Conservation (phyloP, 2,113 vertebrate species). For the Arenaria interpres region DNA sequence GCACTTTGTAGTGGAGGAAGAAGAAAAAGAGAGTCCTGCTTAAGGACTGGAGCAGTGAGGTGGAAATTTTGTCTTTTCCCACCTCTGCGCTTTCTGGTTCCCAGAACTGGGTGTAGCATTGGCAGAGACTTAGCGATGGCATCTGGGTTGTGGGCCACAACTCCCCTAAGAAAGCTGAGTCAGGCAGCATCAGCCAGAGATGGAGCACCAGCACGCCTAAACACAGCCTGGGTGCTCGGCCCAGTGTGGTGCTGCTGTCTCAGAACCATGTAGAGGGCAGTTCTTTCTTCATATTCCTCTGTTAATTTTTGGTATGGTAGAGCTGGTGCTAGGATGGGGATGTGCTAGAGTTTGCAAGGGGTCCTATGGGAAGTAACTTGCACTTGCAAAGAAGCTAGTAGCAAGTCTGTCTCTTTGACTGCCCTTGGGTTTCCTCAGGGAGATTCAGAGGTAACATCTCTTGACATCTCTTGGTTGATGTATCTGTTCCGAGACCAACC, state of each 20-base stretch:
- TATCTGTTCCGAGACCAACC: background rate
- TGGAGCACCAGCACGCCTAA: background rate
- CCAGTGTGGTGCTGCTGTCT: background rate
- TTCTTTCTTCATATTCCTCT: background rate
- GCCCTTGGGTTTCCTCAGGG: background rate
- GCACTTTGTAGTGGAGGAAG: background rate
- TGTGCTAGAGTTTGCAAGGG: background rate
- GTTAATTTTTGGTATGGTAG: background rate
- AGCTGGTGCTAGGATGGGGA: background rate
- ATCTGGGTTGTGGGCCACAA: background rate
- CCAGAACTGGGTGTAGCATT: background rate
- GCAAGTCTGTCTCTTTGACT: background rate
- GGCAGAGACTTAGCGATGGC: background rate
- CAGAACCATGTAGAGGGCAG: accelerated
- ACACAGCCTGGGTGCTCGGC: background rate
- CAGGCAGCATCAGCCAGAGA: background rate
- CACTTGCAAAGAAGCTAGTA: background rate
- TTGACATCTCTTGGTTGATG: background rate
- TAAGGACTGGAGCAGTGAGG: background rate
- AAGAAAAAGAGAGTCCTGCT: background rate
- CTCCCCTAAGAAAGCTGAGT: background rate
- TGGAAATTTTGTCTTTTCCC: background rate
- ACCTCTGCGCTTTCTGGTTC: background rate
- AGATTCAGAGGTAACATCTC: background rate
- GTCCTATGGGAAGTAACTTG: background rate